Base-by-base conservation (phyloP, 64 coral and sea anemone genomes). In the Stylophora pistillata region DNA sequence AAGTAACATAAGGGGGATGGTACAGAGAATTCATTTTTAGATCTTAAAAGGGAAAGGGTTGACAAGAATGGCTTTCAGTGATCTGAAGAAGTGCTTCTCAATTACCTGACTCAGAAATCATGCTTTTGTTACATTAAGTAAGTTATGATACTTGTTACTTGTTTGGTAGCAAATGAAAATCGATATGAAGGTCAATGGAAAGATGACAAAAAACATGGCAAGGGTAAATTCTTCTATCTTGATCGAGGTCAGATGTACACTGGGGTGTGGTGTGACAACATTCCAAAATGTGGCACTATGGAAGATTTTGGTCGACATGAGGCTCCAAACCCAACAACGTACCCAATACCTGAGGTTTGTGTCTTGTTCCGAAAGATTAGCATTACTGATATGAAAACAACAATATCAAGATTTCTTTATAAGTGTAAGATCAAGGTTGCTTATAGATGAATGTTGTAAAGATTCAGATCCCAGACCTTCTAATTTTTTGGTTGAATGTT, bases 101-200 rank as follows among this genome's bases (percentile, higher is more conserved):
- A 47, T 7, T 4, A 47, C 37, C 37, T 47, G 37, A 47, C 37
- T 47, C 37, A 4, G 3, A 84, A 7, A 9, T 61, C 23, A 31
- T 7, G 10, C 58, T 84, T 33, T 10, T 61, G 56, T 84, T 7
- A 55, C 2, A 17, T 84, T 25, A 15, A 30, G 4, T 68, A 7
- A 55, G 64, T 33, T 17, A 62, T 60, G 37, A 25, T 77, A 56
- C 28, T 65, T 91, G 53, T n/a, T 57, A 31, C 71, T 73, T 81
- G 18, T 57, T 77, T 65, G 52, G 5, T 52, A 98, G 96, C 96
- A 90, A 98, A 95, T 95, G 96, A 98, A 77, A 98, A 98, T 73
- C 87, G 96, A 55, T 98, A 98, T 65, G 96, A 98, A 77, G 96
- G 96, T 74, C 87, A 90, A 28, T 98, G 96, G 96, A 95, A 92